phyloP scores from a whole-genome alignment of 1,140 invertebrate species.

The Lasaia peninsularis region DNA sequence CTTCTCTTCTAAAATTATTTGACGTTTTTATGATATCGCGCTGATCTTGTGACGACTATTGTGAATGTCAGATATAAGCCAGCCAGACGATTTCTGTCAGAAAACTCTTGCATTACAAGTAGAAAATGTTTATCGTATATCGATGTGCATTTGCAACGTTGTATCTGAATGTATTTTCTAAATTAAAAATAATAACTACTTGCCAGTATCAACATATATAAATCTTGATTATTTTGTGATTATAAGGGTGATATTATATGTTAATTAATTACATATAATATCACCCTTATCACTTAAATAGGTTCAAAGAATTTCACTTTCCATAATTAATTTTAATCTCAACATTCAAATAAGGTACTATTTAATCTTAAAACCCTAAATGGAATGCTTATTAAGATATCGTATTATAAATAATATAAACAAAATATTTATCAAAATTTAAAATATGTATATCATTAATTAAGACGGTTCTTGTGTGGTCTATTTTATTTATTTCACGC shows the following conservation, averaged over 20 bases:
- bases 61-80: not conserved
- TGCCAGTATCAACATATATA: not conserved
- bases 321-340: not conserved
- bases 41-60: too few relatives aligned
- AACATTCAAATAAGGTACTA: not conserved
- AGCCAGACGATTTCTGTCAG: too few relatives aligned
- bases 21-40: not conserved
- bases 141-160: too few relatives aligned
- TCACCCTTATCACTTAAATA: not conserved
- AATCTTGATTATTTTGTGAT: not conserved
- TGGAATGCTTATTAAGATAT: conserved; percentile 8
- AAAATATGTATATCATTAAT: too few relatives aligned
- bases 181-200: too few relatives aligned
- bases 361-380: not conserved
- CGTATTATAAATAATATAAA: not conserved
- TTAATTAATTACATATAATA: not conserved
- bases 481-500: too few relatives aligned
- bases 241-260: too few relatives aligned
- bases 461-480: too few relatives aligned
- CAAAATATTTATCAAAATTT: not conserved
- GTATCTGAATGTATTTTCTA: too few relatives aligned
- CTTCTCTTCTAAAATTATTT: not conserved
- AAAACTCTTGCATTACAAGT: too few relatives aligned
- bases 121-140: too few relatives aligned
- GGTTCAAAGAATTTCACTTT: not conserved